phyloP scores from a whole-genome alignment of 2,113 vertebrate species.

The Aix galericulata region DNA sequence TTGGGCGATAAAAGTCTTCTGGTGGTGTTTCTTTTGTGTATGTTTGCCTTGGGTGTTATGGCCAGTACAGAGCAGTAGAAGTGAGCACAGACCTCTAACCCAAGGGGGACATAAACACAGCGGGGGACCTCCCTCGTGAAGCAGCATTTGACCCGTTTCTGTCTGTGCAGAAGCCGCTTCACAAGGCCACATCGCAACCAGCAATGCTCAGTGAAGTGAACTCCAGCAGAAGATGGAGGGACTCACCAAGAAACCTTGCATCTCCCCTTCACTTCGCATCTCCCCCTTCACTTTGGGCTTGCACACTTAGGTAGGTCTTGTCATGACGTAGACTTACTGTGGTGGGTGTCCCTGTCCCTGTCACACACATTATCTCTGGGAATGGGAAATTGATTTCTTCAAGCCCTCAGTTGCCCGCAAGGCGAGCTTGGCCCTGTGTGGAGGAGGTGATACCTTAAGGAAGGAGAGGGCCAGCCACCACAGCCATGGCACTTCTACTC shows the following conservation, averaged over 20 bases:
- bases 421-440: not conserved
- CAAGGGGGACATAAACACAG: not conserved
- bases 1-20: not conserved
- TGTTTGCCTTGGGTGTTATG: not conserved
- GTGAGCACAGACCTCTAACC: not conserved
- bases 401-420: not conserved
- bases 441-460: not conserved
- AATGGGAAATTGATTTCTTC: not conserved
- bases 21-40: not conserved
- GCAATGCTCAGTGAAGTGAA: not conserved
- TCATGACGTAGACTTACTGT: not conserved
- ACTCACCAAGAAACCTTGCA: not conserved
- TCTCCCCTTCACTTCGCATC: not conserved
- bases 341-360: accelerated
- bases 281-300: not conserved
- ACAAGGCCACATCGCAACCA: accelerated
- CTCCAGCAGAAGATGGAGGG: not conserved
- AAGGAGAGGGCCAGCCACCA: not conserved
- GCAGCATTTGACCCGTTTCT: not conserved
- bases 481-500: not conserved
- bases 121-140: accelerated
- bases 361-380: not conserved
- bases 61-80: not conserved
- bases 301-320: accelerated
- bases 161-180: accelerated